A percentile compares a stretch with the other conserved stretches of the same genome.
phyloP scores from a whole-genome alignment of 2,888 invertebrate species.

The Acanthosepion esculentum region DNA sequence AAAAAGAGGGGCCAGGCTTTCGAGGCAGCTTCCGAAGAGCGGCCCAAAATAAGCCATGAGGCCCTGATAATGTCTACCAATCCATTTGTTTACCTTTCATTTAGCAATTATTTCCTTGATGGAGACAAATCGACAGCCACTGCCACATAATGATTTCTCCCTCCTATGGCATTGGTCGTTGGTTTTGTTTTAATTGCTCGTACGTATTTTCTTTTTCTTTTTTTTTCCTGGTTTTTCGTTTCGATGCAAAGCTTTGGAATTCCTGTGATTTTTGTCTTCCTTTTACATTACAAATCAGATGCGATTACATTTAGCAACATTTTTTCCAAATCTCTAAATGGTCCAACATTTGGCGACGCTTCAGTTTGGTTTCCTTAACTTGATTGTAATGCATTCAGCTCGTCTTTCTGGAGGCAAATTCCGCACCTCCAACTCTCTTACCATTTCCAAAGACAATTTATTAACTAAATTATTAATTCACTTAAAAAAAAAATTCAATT shows the following conservation, averaged over 20 bases:
- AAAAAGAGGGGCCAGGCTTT: neutral
- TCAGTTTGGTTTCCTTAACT: neutral
- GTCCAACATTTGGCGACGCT: neutral
- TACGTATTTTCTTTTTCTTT: neutral
- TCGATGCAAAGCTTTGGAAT: neutral
- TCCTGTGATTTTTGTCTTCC: neutral
- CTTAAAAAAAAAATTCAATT: neutral
- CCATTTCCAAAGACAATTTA: neutral
- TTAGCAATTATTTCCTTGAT: neutral
- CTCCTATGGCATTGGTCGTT: neutral
- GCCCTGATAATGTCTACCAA: neutral
- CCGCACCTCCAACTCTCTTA: neutral
- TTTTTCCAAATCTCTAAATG: neutral
- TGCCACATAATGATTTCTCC: too few relatives aligned
- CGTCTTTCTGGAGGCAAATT: neutral
- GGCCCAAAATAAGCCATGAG: neutral
- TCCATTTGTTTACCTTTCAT: neutral
- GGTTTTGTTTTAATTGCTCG: neutral
- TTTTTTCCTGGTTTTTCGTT: neutral
- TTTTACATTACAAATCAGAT: neutral
- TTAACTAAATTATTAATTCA: neutral
- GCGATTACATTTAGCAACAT: neutral
- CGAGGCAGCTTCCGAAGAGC: neutral
- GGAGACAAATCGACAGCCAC: neutral
- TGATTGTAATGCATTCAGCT: neutral